Evolutionary conservation across 2,888 invertebrate genomes (phyloP), one percentile per base, ranked within the genome.

Genomic region (Cylloceria caligata): DNA sequence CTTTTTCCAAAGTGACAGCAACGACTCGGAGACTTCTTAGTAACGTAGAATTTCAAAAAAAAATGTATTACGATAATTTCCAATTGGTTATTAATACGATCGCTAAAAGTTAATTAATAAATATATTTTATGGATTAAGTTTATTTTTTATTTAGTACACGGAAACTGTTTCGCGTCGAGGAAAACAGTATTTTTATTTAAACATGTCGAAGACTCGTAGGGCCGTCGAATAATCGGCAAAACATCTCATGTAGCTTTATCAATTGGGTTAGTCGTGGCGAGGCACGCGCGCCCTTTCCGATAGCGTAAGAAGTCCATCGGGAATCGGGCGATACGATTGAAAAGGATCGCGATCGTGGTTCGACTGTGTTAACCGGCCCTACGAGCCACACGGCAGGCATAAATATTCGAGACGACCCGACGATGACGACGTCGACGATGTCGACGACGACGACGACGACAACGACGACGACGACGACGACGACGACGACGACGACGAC

Each of bases 361-460:
- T 67, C 30, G 45, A 19, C 16, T 72, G 27, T 21, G 39, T 19
- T 49, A 57, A 57, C 52, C 67, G 73, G 71, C 60, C 74, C 64
- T 75, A 49, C 81, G 81, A 81, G 90, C 90, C 91, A 91, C 89
- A 89, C 91, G 90, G 91, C 89, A 75, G 81, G 88, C 90, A 91
- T 91, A 91, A 91, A 91, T 91, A 91, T 90, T 89, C 88, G 77
- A 77, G 79, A 73, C 71, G 77, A 80, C n/a, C n/a, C 75, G 78
- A 57, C 60, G 79, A 78, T 49, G 49, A 57, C 72, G 73, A 55
- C 80, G 64, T 55, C 34, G 71, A 75, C 69, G 79, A 62, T 57
- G 49, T 30, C 73, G 60, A 74, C 72, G 68, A 60, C 68, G 34
- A 71, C 67, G 62, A 73, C 72, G 69, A 67, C 55, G n/a, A n/a